Conservation (phyloP, 2,797 vertebrate genomes). For the Heterohyrax brucei region DNA sequence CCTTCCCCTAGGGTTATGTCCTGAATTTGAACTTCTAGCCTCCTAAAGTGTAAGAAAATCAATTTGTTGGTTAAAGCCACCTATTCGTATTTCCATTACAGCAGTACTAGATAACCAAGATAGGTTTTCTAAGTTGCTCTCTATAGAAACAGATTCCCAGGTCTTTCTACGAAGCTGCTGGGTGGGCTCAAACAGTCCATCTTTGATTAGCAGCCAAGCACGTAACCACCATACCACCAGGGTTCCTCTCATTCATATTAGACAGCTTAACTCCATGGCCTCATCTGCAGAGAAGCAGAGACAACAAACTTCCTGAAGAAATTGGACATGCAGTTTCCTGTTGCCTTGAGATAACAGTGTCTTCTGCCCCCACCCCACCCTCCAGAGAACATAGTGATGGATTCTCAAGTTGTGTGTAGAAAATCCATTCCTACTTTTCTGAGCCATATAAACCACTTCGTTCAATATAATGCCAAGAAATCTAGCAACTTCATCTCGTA, state of each 20-base stretch:
- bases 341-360: not conserved
- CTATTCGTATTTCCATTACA: too few species aligned
- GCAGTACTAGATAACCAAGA: too few species aligned
- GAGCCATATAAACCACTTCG: not conserved
- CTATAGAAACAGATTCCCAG: too few species aligned
- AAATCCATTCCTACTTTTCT: constrained; percentile 31
- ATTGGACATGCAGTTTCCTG: not conserved
- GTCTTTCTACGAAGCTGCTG: too few species aligned
- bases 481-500: constrained; percentile 40
- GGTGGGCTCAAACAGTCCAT: too few species aligned
- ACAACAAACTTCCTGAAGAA: constrained; percentile 15
- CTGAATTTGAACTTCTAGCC: too few species aligned
- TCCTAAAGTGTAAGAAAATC: too few species aligned
- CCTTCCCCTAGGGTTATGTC: too few species aligned
- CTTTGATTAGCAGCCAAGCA: too few species aligned
- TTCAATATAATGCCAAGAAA: constrained; percentile 10
- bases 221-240: too few species aligned
- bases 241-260: constrained; percentile 17
- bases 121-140: too few species aligned
- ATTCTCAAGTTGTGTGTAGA: not conserved
- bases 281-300: constrained; percentile 48
- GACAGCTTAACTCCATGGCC: constrained; percentile 26
- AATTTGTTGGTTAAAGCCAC: too few species aligned
- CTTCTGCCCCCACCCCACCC: not conserved
- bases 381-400: not conserved